A percentile compares a stretch with the other conserved stretches of the same genome.
Evolutionary conservation across 2,113 vertebrate genomes (phyloP).

Genomic region (Connochaetes taurinus): DNA sequence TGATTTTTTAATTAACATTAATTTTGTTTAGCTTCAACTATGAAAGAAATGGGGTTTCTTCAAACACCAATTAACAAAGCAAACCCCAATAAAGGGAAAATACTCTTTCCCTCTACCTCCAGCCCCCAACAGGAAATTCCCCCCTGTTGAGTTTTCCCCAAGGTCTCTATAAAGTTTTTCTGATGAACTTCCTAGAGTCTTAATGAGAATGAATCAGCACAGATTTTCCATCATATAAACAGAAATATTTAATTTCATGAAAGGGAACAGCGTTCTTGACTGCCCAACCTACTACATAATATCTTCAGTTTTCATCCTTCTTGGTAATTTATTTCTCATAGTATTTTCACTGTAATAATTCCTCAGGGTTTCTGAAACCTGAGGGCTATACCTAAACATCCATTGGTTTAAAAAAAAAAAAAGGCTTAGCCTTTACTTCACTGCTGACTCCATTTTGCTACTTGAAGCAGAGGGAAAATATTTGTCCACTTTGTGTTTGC

Average conservation of each 20-base stretch:
- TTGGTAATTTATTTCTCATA: constrained; percentile 37
- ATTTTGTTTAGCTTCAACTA: constrained; percentile 63
- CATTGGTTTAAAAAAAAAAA: constrained; percentile 19
- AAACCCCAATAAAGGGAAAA: constrained; percentile 70
- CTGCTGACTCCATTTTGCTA: not conserved
- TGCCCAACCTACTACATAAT: constrained; percentile 8
- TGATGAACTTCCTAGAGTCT: constrained; percentile 78
- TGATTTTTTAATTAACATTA: constrained; percentile 74
- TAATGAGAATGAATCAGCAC: constrained; percentile 82
- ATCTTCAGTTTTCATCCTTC: constrained; percentile 25
- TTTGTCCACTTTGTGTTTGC: constrained; percentile 35
- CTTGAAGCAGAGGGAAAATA: not conserved
- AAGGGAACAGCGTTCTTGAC: not conserved
- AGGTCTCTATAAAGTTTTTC: constrained; percentile 82
- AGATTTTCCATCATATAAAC: constrained; percentile 81
- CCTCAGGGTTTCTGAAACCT: constrained; percentile 6
- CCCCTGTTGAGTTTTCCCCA: constrained; percentile 80
- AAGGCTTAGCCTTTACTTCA: not conserved
- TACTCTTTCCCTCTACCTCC: constrained; percentile 35
- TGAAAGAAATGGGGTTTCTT: constrained; percentile 80
- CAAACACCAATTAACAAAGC: constrained; percentile 79
- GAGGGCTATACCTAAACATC: not conserved
- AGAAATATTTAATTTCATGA: constrained; percentile 79
- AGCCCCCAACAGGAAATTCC: constrained; percentile 77
- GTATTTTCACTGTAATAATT: constrained; percentile 41